Evolutionary conservation across 2,888 invertebrate genomes (phyloP), one percentile per base, ranked within the genome.

Genomic region (Apamea crenata): DNA sequence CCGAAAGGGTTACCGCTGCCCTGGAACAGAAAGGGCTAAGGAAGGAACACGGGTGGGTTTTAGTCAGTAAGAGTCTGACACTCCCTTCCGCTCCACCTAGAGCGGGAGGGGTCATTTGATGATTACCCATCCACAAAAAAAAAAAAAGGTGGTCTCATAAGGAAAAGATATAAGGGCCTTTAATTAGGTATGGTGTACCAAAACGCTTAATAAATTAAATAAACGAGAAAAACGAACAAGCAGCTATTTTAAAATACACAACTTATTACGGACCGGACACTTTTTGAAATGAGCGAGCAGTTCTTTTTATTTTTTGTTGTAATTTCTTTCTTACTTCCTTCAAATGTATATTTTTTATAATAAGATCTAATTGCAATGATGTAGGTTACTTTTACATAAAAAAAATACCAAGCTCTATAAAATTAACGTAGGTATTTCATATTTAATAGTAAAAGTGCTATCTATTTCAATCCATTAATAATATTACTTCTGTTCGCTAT

Each of bases 381-480:
- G 3, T 63, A 18, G 7, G 18, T 32, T 21, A 63, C 18, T 16
- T n/a, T 10, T 29, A 25, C 40, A 8, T 0, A 40, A 66, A 44
- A 44, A 32, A 32, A 16, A 50, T 4, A 67, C 8, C 59, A 1
- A 82, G 32, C 14, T 16, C 67, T 74, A 16, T 10, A 82, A 68
- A 68, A 68, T 16, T 25, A 40, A 67, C 7, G 6, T 47, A 67
- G 5, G 6, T 47, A 66, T 53, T 71, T 67, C 29, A 29, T 29
- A 80, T 67, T 71, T 69, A 50, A 59, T 56, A n/a, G 16, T 44
- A 69, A 69, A 85, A 29, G 29, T 63, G 56, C 50, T 81, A 68
- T 65, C 66, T 77, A 73, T 83, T 70, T 69, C 73, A 65, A 83
- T 86, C 86, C 86, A 83, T 83, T 83, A 86, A 66, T 77, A 70